Evolutionary conservation across 2,113 vertebrate species (phyloP), one percentile per base, ranked within the genome.

Genomic region (Gambusia holbrooki): DNA sequence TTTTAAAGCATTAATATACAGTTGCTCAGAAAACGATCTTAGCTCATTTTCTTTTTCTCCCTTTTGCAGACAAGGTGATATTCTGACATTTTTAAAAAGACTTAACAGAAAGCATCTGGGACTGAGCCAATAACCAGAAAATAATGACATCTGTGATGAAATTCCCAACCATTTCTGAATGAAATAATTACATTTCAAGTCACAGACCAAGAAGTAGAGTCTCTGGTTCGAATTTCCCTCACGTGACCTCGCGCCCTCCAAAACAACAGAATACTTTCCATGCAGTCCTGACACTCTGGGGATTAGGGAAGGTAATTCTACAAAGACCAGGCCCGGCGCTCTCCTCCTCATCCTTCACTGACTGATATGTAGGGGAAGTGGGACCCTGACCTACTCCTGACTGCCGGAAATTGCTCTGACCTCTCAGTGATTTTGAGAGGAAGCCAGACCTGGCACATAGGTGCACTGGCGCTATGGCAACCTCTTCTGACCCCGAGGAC

Each of bases 331-430:
- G 71, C 73, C 77, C 77, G 13, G 63, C 35, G 25, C 85, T 73
- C 71, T 79, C 68, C 88, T 92, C 88, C 90, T 89, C 85, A 84
- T 88, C 90, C 89, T 88, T 89, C 85, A 89, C 77, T 93, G 92
- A 93, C 88, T 91, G 89, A 94, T 93, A 85, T 75, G 71, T 87
- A 90, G 84, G 86, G 92, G 91, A 93, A 94, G 88, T 86, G 83
- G 69, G 82, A 91, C 80, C 84, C 85, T 90, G 91, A 93, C 90
- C 93, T 65, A 66, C 77, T 90, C 88, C 80, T 90, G 90, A 93
- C 92, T 92, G 65, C 71, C 91, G 94, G 94, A 94, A 94, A 94
- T 94, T 93, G 89, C 89, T 87, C 80, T 92, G 93, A 95, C 93
- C 93, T 88, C 86, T 82, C 68, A 70, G 71, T 29, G 69, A 87